Percentiles rank a stretch among this genome's conserved stretches.
Conservation (phyloP, 2,797 vertebrate species). For the Propithecus perrieri region DNA sequence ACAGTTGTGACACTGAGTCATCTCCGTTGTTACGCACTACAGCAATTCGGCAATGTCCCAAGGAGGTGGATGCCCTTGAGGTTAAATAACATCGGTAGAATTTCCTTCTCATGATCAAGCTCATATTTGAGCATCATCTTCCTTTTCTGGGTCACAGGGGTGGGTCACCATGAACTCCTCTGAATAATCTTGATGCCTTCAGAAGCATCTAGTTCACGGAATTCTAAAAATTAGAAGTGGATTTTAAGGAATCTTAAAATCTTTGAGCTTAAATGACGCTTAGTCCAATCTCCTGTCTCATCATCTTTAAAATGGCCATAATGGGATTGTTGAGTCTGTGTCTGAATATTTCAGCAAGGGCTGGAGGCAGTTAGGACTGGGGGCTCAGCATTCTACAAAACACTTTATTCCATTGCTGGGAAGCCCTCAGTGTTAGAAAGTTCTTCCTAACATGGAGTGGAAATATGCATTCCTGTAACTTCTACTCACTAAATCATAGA, state of each 20-base stretch:
- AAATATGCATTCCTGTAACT: not conserved
- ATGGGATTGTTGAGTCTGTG: not conserved
- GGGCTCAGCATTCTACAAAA: not conserved
- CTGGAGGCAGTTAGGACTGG: not conserved
- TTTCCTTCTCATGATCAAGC: not conserved
- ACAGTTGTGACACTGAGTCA: not conserved
- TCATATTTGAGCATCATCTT: not conserved
- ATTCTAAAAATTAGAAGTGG: not conserved
- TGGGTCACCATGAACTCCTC: not conserved
- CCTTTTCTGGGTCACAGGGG: not conserved
- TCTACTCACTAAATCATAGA: not conserved
- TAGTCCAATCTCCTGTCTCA: not conserved
- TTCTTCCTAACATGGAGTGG: not conserved
- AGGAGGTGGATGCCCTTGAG: not conserved
- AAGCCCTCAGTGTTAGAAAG: not conserved
- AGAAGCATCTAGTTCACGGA: not conserved
- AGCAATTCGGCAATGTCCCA: not conserved
- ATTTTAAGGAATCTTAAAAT: not conserved
- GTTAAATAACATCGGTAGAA: not conserved
- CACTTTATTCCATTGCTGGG: not conserved
- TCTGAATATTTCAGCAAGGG: not conserved
- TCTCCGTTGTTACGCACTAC: not conserved
- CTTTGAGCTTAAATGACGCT: constrained; percentile 2
- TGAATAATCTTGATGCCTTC: not conserved
- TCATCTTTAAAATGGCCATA: not conserved